Percentiles rank a stretch among this genome's conserved stretches.
Evolutionary conservation across 2,113 vertebrate genomes (phyloP).

Genomic region (Pleuronectes platessa): DNA sequence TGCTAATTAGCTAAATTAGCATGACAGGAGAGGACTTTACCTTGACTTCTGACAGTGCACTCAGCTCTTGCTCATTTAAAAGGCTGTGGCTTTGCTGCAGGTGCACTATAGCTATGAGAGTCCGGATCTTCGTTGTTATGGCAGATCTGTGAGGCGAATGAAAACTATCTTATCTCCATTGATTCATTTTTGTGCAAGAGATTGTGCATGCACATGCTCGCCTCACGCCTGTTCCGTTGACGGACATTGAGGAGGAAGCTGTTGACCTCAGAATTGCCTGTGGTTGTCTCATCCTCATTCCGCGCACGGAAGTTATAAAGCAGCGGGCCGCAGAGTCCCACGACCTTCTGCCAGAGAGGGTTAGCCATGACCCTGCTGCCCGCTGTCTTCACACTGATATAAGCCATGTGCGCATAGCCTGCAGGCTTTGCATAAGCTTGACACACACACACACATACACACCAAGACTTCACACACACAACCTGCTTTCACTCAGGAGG

Average conservation of each 20-base stretch:
- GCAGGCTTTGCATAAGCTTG: slow-evolving; percentile 28
- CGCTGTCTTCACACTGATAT: slow-evolving; percentile 23
- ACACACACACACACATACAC: background rate
- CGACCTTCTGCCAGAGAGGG: slow-evolving; percentile 49
- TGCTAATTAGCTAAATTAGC: slow-evolving; percentile 48
- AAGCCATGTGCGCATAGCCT: background rate
- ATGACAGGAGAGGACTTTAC: slow-evolving; percentile 18
- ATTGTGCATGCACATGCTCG: background rate
- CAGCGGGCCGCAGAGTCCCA: slow-evolving; percentile 11
- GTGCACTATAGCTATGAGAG: background rate
- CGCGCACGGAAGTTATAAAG: slow-evolving; percentile 31
- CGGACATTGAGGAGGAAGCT: slow-evolving; percentile 13
- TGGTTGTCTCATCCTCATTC: slow-evolving; percentile 47
- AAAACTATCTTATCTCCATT: background rate
- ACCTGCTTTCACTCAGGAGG: slow-evolving; percentile 6
- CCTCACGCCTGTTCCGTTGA: background rate
- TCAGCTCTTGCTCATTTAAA: slow-evolving; percentile 1
- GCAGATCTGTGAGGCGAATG: background rate
- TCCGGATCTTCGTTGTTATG: slow-evolving; percentile 2
- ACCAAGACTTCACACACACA: background rate
- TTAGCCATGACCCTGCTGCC: slow-evolving; percentile 31
- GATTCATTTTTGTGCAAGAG: background rate
- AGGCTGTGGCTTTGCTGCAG: slow-evolving; percentile 1
- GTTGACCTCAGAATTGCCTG: slow-evolving; percentile 21
- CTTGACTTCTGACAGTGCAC: slow-evolving; percentile 9